These are phyloP conservation scores for Heteractis magnifica DNA, from an alignment of 92 coral and sea anemone species.

Conservation along the genomic window DNA sequence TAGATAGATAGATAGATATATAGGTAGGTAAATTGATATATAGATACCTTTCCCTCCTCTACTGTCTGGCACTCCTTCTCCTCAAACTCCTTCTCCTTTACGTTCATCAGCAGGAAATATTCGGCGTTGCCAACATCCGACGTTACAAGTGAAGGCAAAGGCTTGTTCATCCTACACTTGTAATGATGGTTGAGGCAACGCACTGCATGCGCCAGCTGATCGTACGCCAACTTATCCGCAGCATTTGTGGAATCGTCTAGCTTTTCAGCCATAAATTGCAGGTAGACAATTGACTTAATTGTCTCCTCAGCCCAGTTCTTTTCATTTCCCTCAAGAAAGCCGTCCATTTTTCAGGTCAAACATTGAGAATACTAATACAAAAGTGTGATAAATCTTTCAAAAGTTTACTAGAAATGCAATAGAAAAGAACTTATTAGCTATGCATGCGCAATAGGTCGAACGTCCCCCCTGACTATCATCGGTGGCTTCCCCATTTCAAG, in stretches of 20 bases:
- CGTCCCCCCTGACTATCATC: too few relatives aligned
- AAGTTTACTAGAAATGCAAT: too few relatives aligned
- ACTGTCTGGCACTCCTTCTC: not conserved
- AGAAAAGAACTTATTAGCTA: too few relatives aligned
- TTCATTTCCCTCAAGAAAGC: too few relatives aligned
- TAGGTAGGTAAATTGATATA: not conserved
- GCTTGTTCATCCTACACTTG: too few relatives aligned
- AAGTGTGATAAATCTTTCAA: too few relatives aligned
- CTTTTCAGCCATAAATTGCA: not conserved
- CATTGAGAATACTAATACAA: too few relatives aligned
- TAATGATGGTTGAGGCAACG: not conserved
- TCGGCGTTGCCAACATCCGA: too few relatives aligned
- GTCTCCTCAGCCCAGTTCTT: not conserved
- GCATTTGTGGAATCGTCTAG: not conserved
- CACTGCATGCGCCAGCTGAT: not conserved
- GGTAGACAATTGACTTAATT: not conserved
- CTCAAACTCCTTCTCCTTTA: not conserved
- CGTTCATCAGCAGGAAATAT: too few relatives aligned
- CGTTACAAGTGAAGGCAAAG: too few relatives aligned
- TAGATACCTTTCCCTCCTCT: not conserved
- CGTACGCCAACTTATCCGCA: not conserved
- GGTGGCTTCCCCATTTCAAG: too few relatives aligned
- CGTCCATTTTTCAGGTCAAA: not conserved
- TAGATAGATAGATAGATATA: not conserved
- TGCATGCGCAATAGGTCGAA: too few relatives aligned